Base-by-base conservation (phyloP, 2,797 vertebrate species). In the Huso huso region DNA sequence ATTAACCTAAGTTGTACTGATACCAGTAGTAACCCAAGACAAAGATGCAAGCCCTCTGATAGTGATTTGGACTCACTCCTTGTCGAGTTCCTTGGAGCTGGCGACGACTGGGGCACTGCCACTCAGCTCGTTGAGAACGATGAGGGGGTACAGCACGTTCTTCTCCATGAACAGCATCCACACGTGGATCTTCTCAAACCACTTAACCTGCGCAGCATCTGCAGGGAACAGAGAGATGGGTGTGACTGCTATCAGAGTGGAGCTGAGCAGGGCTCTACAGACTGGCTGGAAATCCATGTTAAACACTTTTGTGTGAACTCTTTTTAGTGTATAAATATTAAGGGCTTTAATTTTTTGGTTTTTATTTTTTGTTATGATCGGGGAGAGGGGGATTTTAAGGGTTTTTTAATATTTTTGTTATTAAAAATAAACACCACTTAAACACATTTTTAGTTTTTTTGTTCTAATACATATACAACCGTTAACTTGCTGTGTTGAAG, bases 141-240 rank as follows among this genome's bases (percentile, higher is more conserved):
- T 89, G 66, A 98, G 83, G 0, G 97, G 96, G 73, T 98, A 97
- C 70, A 99, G 95, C 66, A 98, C 70, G 72, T 99, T 99, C 82
- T 96, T 98, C 75, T 99, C 97, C 82, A 96, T 75, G 75, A 97
- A 98, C 75, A 98, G 89, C 78, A 99, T 92, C 96, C 96, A 98
- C 67, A 98, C 93, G 1, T 98, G 94, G 67, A 96, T 89, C 76
- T 96, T 95, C 76, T 99, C 96, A 76, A 99, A 99, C 97, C 97
- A 99, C 97, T 98, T 99, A 71, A 99, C 87, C 57, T 98, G 93
- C 6, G 97, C 95, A 1, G 95, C 95, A 81, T 93, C 97, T 99
- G 83, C 66, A 67, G 48, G 49, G 0, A 48, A 37, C 23, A 37
- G 4, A 37, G 23, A 37, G 23, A 37, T 37, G 23, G 23, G 23